Evolutionary conservation across 2,113 vertebrate species (phyloP).

Genomic region (Alligator sinensis): DNA sequence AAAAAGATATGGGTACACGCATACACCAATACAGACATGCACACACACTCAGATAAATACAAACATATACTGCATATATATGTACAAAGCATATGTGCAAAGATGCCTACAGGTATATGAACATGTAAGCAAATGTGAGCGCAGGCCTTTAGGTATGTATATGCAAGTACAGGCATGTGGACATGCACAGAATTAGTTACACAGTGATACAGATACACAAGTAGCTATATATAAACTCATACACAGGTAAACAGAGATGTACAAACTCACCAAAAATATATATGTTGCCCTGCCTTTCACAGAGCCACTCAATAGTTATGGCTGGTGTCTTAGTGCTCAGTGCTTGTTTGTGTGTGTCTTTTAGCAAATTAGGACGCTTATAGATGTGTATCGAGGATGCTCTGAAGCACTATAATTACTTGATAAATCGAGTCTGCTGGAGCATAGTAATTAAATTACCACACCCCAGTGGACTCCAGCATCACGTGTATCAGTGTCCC

Average conservation of each 20-base stretch:
- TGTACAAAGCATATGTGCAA: not conserved
- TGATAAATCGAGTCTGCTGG: too few relatives aligned
- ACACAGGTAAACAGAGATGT: not conserved
- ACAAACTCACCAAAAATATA: not conserved
- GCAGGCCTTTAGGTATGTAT: not conserved
- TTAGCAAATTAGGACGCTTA: too few relatives aligned
- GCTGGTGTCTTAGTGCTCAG: too few relatives aligned
- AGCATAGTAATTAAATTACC: too few relatives aligned
- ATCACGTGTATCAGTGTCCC: too few relatives aligned
- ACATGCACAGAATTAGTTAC: not conserved
- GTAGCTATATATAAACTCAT: not conserved
- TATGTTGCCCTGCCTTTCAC: too few relatives aligned
- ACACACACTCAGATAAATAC: not conserved
- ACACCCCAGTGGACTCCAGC: too few relatives aligned
- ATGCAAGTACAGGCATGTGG: not conserved
- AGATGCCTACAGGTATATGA: not conserved
- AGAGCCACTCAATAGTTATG: too few relatives aligned
- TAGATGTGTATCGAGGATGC: too few relatives aligned
- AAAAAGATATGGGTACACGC: not conserved
- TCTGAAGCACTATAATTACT: too few relatives aligned
- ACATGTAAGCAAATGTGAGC: not conserved
- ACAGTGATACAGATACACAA: not conserved
- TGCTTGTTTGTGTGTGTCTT: too few relatives aligned
- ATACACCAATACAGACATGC: not conserved
- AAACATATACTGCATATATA: not conserved